phyloP scores from a whole-genome alignment of 2,888 invertebrate genomes.

The Odontothrips loti region DNA sequence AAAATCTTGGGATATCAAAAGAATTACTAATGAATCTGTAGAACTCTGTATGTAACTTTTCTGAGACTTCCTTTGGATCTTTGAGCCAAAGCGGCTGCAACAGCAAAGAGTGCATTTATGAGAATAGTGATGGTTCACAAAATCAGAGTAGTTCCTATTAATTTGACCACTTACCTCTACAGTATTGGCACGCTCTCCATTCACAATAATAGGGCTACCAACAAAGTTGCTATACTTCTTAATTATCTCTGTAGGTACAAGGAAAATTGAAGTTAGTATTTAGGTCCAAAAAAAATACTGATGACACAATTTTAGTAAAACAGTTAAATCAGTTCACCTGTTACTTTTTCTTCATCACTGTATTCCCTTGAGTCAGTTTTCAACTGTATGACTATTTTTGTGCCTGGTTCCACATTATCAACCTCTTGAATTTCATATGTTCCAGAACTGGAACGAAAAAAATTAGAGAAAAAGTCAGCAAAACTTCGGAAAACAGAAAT shows the following conservation, averaged over 20 bases:
- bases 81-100: conserved; percentile 84
- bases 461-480: background rate
- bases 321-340: conserved; percentile 51
- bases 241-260: conserved; percentile 60
- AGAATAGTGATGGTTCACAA: conserved; percentile 30
- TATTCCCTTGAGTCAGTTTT: conserved; percentile 86
- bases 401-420: conserved; percentile 79
- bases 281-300: conserved; percentile 40
- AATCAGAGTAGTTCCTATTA: conserved; percentile 25
- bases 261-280: too few relatives aligned
- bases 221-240: conserved; percentile 98
- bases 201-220: conserved; percentile 85
- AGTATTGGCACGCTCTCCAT: conserved; percentile 83
- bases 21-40: conserved; percentile 84
- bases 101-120: conserved; percentile 29
- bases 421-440: conserved; percentile 84
- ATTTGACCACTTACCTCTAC: conserved; percentile 58
- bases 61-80: conserved; percentile 81
- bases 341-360: conserved; percentile 78
- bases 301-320: background rate
- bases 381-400: conserved; percentile 86
- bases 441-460: conserved; percentile 60
- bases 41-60: conserved; percentile 86
- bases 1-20: conserved; percentile 83
- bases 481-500: too few relatives aligned